Evolutionary conservation across 2,797 vertebrate species (phyloP).

Genomic region (Chloroceryle inda): DNA sequence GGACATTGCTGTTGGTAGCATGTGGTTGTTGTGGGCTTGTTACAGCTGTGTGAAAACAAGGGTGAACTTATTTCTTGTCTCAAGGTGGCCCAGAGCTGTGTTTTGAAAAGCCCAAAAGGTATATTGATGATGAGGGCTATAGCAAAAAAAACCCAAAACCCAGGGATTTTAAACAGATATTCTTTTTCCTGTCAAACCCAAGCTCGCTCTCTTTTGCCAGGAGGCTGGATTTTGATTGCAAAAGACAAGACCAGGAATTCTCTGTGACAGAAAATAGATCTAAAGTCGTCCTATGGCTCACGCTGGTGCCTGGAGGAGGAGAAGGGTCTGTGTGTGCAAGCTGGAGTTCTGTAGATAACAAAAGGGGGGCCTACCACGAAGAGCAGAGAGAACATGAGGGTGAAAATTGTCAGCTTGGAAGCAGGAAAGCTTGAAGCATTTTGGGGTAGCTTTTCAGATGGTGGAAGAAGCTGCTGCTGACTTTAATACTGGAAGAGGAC

Average conservation of each 20-base stretch:
- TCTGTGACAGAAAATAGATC: not conserved
- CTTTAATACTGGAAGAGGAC: not conserved
- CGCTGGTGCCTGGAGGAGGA: not conserved
- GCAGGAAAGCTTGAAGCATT: not conserved
- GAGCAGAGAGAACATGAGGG: not conserved
- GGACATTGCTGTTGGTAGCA: not conserved
- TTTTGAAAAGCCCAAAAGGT: not conserved
- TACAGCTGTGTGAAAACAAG: not conserved
- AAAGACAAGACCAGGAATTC: not conserved
- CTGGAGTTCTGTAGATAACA: not conserved
- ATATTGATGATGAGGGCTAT: not conserved
- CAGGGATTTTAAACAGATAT: not conserved
- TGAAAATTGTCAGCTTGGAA: not conserved
- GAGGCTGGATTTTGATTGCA: not conserved
- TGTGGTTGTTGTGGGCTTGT: not conserved
- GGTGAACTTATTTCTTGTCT: not conserved
- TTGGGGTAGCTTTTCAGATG: not conserved
- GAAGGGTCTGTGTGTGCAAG: not conserved
- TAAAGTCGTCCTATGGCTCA: not conserved
- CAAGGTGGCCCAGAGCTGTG: not conserved
- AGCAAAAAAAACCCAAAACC: not conserved
- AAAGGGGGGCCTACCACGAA: not conserved
- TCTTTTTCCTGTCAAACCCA: not conserved
- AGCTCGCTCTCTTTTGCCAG: not conserved
- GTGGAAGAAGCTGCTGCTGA: not conserved